Base-by-base conservation (phyloP, 2,888 invertebrate genomes). In the Eudiplozoon nipponicum region DNA sequence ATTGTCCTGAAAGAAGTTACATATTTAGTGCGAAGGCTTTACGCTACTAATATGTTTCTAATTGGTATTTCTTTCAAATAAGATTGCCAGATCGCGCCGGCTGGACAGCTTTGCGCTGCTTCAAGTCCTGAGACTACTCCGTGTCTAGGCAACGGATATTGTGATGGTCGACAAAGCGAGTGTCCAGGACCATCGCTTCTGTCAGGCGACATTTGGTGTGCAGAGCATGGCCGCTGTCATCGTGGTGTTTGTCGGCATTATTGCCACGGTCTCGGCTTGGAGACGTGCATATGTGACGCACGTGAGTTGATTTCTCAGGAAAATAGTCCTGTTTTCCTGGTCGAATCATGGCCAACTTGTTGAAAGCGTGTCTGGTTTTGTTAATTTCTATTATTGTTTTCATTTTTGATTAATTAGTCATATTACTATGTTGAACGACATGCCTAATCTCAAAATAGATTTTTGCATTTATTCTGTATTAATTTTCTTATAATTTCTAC, bases 241-340 rank as follows among this genome's bases (percentile, higher is more conserved):
- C 68, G 67, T 51, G 86, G 86, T n/a, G 70, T 72, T 51, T 86
- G 86, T 58, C 68, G 76, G 50, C 78, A 84, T 1, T 84, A 74
- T 59, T 90, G 86, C 58, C 80, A 86, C 62, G 77, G 76, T 15
- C 74, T 76, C 72, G 50, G 49, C 4, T 64, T 75, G 54, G 75
- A 75, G 56, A 78, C 80, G 55, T 86, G 86, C 65, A 80, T 84
- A 74, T 86, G 86, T 57, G 80, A 81, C 54, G 72, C 74, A 49
- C 72, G 75, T 75, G 59, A 56, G 67, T 56, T 40, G 18, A 19
- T 3, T 9, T 36, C 38, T n/a, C 31, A 18, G 26, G 35, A 7
- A 29, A 40, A 39, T 19, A 36, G 29, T 11, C 18, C 2, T 9
- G 5, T 23, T n/a, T n/a, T n/a, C n/a, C n/a, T n/a, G n/a, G n/a